Evolutionary conservation across 2,113 vertebrate species (phyloP).

Genomic region (Trematocara variabile): DNA sequence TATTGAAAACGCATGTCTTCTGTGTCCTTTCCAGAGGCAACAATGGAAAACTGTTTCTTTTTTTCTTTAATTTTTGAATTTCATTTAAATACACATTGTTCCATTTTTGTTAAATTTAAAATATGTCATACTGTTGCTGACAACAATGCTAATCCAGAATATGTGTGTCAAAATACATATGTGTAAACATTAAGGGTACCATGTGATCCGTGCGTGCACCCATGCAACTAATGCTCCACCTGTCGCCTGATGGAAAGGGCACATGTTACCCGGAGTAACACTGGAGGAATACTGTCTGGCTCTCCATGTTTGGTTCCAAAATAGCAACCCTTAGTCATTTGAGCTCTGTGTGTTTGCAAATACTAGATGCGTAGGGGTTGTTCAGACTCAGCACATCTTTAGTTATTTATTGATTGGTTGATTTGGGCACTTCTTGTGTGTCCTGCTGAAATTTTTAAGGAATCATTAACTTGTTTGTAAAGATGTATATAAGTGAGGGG

Average conservation of each 20-base stretch:
- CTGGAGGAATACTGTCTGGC: conserved; percentile 26
- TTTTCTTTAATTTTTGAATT: not conserved
- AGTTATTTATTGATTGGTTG: not conserved
- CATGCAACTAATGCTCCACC: conserved; percentile 20
- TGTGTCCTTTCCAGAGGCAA: not conserved
- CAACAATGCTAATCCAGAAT: not conserved
- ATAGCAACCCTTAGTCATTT: conserved; percentile 38
- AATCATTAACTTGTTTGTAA: not conserved
- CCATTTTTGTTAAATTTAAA: not conserved
- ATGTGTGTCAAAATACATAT: not conserved
- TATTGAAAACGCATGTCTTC: not conserved
- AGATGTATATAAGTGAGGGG: not conserved
- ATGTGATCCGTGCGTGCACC: not conserved
- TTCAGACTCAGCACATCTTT: conserved; percentile 28
- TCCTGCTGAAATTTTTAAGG: not conserved
- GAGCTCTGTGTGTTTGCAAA: conserved; percentile 18
- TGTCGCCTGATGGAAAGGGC: conserved; percentile 30
- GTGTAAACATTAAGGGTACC: not conserved
- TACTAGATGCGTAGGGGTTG: not conserved
- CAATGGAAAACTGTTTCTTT: not conserved
- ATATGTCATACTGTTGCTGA: not conserved
- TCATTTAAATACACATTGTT: not conserved
- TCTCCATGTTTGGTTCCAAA: conserved; percentile 34
- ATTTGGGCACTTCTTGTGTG: not conserved
- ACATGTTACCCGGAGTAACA: conserved; percentile 24